A percentile compares a stretch with the other conserved stretches of the same genome.
phyloP scores from a whole-genome alignment of 2,888 invertebrate species.

The Cremastobaeus sp. region DNA sequence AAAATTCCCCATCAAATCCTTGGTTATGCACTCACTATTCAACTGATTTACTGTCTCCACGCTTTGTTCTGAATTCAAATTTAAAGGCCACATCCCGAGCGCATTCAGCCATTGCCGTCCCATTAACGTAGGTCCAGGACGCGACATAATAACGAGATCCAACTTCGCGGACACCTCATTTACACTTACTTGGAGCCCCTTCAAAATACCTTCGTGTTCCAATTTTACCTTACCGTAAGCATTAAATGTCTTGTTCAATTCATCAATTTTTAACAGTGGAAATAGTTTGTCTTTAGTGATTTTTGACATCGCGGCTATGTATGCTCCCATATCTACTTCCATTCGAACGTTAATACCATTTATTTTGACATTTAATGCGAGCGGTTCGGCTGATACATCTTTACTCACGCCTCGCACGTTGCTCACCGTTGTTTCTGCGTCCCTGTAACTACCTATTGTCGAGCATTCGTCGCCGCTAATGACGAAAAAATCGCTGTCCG shows the following conservation, averaged over 20 bases:
- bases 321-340: conserved; percentile 63
- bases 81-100: conserved; percentile 60
- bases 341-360: conserved; percentile 45
- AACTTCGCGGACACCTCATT: conserved; percentile 32
- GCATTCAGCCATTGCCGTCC: too few relatives aligned
- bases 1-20: too few relatives aligned
- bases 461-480: background rate
- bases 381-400: conserved; percentile 9
- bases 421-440: background rate
- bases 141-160: conserved; percentile 49
- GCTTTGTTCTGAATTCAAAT: background rate
- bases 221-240: conserved; percentile 53
- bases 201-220: conserved; percentile 37
- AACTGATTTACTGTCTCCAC: too few relatives aligned
- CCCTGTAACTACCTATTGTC: too few relatives aligned
- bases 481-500: background rate
- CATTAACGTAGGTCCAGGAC: conserved; percentile 61
- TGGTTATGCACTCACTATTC: too few relatives aligned
- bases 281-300: conserved; percentile 52
- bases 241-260: conserved; percentile 38
- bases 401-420: conserved; percentile 6
- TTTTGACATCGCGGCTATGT: conserved; percentile 52
- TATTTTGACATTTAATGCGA: conserved; percentile 38
- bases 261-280: conserved; percentile 33
- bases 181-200: conserved; percentile 50